Base-by-base conservation (phyloP, 2,888 invertebrate genomes). In the Cryptocephalus moraei region DNA sequence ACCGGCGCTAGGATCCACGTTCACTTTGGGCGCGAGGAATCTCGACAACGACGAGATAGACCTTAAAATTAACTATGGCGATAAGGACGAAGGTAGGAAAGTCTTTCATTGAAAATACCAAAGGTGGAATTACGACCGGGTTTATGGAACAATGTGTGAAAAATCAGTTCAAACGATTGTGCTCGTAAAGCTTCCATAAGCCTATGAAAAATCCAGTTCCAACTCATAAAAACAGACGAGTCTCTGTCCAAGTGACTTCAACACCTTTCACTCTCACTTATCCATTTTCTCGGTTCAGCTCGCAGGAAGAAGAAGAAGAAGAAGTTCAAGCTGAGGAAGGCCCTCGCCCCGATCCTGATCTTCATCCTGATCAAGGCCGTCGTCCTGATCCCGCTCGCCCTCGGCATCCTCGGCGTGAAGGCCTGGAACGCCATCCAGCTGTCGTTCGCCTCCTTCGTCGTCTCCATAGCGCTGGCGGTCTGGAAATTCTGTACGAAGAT, bases 401-500 rank as follows among this genome's bases (percentile, higher is more conserved):
- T 90, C 64, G 89, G 88, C 62, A 82, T 89, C 53, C 78, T 89
- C 55, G 88, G 87, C 62, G 75, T 90, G 66, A 90, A 89, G 73
- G 87, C 89, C 41, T 89, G 88, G 84, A 89, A 89, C 69, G 88
- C 89, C 6, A 80, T 89, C 56, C 88, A 88, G 65, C 77, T 90
- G 61, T 86, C 87, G 12, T 89, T 89, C 81, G 83, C 88, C 77
- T 86, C 88, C 39, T 90, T 90, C 74, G 80, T 89, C 60, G 82
- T 88, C 32, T 85, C 88, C 61, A 81, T 88, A 55, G 86, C 83
- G 51, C 73, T 90, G 70, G 88, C 88, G 56, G 84, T 89, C 69
- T 90, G 87, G 81, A 88, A 89, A 70, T 77, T 89, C 56, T 89
- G 88, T 78, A 85, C 86, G 69, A 90, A 89, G 77, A 81, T 88